These are phyloP conservation scores for Myanophis thanlyinensis DNA, from an alignment of 2,113 vertebrate species.

Conservation along the genomic window DNA sequence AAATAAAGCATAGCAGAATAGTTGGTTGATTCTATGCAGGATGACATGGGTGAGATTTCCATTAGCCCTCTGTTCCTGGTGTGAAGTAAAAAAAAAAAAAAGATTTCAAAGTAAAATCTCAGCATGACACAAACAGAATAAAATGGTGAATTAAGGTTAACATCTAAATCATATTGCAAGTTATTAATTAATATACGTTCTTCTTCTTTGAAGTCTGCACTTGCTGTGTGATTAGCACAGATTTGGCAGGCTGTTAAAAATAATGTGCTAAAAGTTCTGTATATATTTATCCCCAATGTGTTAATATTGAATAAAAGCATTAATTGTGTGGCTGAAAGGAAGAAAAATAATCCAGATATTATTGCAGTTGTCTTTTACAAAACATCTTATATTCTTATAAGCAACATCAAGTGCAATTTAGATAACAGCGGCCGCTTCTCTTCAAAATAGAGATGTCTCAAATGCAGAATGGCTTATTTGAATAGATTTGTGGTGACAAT, in stretches of 20 bases:
- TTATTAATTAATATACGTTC: conserved; percentile 57
- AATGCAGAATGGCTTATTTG: conserved; percentile 69
- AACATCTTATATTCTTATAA: conserved; percentile 68
- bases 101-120: not conserved
- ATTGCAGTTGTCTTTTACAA: conserved; percentile 64
- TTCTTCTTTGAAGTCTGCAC: conserved; percentile 22
- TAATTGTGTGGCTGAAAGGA: conserved; percentile 21
- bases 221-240: conserved; percentile 49
- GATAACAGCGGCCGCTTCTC: conserved; percentile 69
- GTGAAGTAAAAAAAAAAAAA: not conserved
- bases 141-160: conserved; percentile 16
- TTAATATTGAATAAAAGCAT: conserved; percentile 34
- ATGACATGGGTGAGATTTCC: not conserved
- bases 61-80: not conserved
- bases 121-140: not conserved
- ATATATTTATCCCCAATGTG: not conserved
- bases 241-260: conserved; percentile 22
- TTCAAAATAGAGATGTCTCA: conserved; percentile 61
- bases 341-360: conserved; percentile 50
- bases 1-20: not conserved
- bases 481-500: conserved; percentile 71
- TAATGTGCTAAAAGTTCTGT: conserved; percentile 38
- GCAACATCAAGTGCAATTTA: conserved; percentile 66
- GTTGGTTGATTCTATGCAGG: not conserved
- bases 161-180: conserved; percentile 37